These are phyloP conservation scores for Lagopus leucura DNA, from an alignment of 2,113 vertebrate species.

Conservation along the genomic window DNA sequence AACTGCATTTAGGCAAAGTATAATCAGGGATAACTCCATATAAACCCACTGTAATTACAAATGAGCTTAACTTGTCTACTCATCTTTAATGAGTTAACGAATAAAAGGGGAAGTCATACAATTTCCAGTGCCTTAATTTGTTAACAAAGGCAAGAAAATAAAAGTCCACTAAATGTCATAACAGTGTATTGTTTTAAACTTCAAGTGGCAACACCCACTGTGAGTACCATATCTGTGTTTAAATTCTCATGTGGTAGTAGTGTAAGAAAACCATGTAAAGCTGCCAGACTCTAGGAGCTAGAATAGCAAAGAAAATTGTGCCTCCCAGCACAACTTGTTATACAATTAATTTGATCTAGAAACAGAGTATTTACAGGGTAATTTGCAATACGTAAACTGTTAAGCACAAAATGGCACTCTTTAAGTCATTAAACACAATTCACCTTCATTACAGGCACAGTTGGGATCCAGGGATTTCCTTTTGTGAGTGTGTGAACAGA, in stretches of 20 bases:
- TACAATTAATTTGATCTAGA: constrained; percentile 57
- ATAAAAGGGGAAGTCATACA: not conserved
- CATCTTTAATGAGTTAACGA: not conserved
- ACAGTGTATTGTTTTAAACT: constrained; percentile 10
- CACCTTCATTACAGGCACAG: constrained; percentile 69
- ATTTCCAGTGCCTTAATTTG: not conserved
- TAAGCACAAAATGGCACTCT: constrained; percentile 59
- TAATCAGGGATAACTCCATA: not conserved
- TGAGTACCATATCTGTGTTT: not conserved
- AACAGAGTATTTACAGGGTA: constrained; percentile 57
- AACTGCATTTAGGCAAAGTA: not conserved
- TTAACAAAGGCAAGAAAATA: not conserved
- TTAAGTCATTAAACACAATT: constrained; percentile 68
- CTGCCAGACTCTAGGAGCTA: not conserved
- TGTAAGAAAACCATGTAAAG: not conserved
- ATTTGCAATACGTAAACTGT: constrained; percentile 58
- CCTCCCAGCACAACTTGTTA: constrained; percentile 49
- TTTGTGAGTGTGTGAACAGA: not conserved
- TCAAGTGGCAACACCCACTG: not conserved
- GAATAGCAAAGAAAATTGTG: constrained; percentile 10
- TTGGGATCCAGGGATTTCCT: constrained; percentile 45
- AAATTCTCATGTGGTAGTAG: not conserved
- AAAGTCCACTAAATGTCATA: not conserved
- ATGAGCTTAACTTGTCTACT: not conserved
- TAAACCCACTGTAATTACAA: not conserved